phyloP scores from a whole-genome alignment of 2,888 invertebrate species.

The Acanthosepion esculentum region DNA sequence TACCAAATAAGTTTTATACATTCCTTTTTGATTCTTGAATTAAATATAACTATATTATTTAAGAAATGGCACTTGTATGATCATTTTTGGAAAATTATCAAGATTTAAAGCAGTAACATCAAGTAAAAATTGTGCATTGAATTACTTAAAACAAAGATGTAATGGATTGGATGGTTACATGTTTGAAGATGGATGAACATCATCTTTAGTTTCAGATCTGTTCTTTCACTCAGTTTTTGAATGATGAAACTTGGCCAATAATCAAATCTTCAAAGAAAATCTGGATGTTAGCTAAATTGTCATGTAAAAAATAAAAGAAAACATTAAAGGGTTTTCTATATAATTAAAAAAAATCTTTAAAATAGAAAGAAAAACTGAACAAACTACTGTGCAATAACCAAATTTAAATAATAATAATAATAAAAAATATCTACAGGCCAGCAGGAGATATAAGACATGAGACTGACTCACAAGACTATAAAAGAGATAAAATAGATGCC shows the following conservation, averaged over 20 bases:
- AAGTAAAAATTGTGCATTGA: not conserved
- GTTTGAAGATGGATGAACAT: not conserved
- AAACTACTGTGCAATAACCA: constrained; percentile 23
- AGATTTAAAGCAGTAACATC: not conserved
- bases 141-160: not conserved
- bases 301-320: not conserved
- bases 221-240: not conserved
- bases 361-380: not conserved
- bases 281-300: not conserved
- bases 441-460: not conserved
- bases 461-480: constrained; percentile 21
- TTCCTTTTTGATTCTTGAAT: no score
- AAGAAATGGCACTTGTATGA: no score
- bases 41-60: no score
- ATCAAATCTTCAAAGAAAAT: not conserved
- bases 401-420: not conserved
- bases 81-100: not conserved
- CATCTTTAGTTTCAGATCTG: not conserved
- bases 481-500: not conserved
- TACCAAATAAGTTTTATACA: no score
- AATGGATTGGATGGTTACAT: not conserved
- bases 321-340: not conserved
- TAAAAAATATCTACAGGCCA: constrained; percentile 5
- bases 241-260: not conserved
- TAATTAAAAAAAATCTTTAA: not conserved